Evolutionary conservation across 2,797 vertebrate genomes (phyloP), one percentile per base, ranked within the genome.

Genomic region (Ciconia nigra): DNA sequence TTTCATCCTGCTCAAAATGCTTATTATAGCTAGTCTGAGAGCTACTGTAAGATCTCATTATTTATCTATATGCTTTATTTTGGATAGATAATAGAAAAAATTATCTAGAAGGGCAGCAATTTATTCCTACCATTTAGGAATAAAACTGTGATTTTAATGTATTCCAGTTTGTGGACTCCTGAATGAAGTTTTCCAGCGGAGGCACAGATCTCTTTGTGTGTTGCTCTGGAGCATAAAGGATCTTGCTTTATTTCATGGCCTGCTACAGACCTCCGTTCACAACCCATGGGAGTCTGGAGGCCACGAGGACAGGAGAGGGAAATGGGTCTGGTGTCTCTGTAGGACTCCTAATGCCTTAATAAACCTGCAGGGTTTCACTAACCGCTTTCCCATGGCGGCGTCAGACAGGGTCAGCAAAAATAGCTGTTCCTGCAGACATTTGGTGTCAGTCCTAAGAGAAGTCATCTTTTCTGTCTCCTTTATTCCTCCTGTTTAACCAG

Each of bases 1-100:
- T 97, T 96, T 94, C 91, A 94, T 79, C 73, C 62, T 13, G 7
- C 62, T 93, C 82, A 70, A 74, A 96, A 74, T 82, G 76, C 83
- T 96, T 94, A 92, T 96, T 96, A 96, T 24, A 96, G 84, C 76
- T 86, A 41, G 29, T 67, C 83, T 94, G 83, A 90, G 73, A 80
- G 80, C 71, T 74, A 79, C 46, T 79, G 62, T 41, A 87, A 90
- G 86, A 90, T 71, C 86, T 87, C 88, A 71, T 95, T 95, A 84
- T 93, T 93, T 92, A 88, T 76, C 87, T 83, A 31, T 52, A 65
- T 46, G 26, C 59, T 83, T 96, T 93, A 94, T 92, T 97, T 96
- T 95, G 70, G 66, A 44, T 79, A 88, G 91, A 39, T 89, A 92
- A 95, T 41, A 76, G 82, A 91, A 91, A 91, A 94, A 87, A 79